phyloP scores from a whole-genome alignment of 2,797 vertebrate genomes.

The Lates japonicus region DNA sequence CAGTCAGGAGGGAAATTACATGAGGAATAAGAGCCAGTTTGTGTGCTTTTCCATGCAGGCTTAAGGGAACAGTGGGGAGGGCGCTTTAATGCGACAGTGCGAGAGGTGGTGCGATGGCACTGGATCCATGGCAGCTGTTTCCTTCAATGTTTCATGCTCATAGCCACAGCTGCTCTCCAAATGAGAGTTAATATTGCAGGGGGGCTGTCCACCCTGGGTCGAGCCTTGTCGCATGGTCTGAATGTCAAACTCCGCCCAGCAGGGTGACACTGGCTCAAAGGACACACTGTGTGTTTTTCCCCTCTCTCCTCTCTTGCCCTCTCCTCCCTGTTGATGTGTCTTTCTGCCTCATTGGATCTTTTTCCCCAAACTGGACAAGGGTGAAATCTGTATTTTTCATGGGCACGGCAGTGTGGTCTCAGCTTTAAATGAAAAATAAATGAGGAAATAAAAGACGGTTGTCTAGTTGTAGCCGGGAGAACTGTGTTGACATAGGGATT shows the following conservation, averaged over 20 bases:
- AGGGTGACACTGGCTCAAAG: slow-evolving; percentile 86
- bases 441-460: slow-evolving; percentile 56
- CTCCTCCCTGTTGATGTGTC: slow-evolving; percentile 66
- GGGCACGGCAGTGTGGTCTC: slow-evolving; percentile 21
- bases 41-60: slow-evolving; percentile 57
- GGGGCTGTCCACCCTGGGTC: slow-evolving; percentile 82
- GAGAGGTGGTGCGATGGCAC: slow-evolving; percentile 88
- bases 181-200: slow-evolving; percentile 98
- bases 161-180: slow-evolving; percentile 98
- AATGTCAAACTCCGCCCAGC: slow-evolving; percentile 91
- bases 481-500: slow-evolving; percentile 19
- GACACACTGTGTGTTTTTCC: slow-evolving; percentile 64
- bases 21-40: slow-evolving; percentile 59
- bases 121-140: slow-evolving; percentile 98
- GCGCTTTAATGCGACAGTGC: slow-evolving; percentile 87
- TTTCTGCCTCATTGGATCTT: slow-evolving; percentile 73
- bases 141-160: slow-evolving; percentile 99
- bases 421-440: slow-evolving; percentile 70
- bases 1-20: slow-evolving; percentile 48
- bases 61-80: slow-evolving; percentile 71
- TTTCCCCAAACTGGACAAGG: slow-evolving; percentile 63
- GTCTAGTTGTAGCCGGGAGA: slow-evolving; percentile 17
- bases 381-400: slow-evolving; percentile 75
- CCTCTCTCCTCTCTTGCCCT: slow-evolving; percentile 46
- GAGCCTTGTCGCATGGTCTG: slow-evolving; percentile 93